These are phyloP conservation scores for Pitta sordida DNA, from an alignment of 2,113 vertebrate genomes.

Conservation along the genomic window DNA sequence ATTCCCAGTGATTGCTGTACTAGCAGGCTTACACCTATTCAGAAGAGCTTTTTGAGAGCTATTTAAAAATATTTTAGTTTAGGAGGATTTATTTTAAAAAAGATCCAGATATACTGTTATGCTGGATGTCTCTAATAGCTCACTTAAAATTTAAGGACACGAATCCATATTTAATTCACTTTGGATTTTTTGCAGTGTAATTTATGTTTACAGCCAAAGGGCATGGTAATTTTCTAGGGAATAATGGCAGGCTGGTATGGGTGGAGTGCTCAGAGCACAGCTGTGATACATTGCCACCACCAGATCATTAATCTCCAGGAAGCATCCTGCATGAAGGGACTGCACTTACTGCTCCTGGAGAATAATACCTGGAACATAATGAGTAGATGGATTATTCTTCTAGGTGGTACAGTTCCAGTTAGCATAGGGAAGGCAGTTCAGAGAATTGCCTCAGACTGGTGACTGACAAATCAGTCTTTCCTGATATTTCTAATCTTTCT, in stretches of 20 bases:
- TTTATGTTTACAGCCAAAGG: conserved; percentile 18
- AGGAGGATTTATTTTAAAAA: not conserved
- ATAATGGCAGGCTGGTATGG: not conserved
- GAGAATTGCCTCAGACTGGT: not conserved
- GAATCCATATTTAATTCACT: not conserved
- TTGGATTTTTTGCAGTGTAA: not conserved
- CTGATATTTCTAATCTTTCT: not conserved
- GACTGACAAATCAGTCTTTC: not conserved
- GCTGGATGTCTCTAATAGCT: not conserved
- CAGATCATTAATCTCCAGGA: conserved; percentile 33
- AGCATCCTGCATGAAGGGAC: not conserved
- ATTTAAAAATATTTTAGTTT: not conserved
- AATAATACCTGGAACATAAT: conserved; percentile 3
- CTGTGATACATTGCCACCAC: conserved; percentile 16
- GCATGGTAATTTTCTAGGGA: not conserved
- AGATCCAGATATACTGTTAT: not conserved
- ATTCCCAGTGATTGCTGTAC: not conserved
- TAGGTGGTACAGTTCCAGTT: not conserved
- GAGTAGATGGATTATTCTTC: not conserved
- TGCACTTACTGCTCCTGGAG: not conserved
- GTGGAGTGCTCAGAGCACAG: not conserved
- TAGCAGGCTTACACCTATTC: not conserved
- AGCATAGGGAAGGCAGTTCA: not conserved
- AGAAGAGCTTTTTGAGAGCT: not conserved
- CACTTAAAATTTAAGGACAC: not conserved